A percentile compares a stretch with the other conserved stretches of the same genome.
phyloP scores from a whole-genome alignment of 2,888 invertebrate species.

The Spodoptera picta region DNA sequence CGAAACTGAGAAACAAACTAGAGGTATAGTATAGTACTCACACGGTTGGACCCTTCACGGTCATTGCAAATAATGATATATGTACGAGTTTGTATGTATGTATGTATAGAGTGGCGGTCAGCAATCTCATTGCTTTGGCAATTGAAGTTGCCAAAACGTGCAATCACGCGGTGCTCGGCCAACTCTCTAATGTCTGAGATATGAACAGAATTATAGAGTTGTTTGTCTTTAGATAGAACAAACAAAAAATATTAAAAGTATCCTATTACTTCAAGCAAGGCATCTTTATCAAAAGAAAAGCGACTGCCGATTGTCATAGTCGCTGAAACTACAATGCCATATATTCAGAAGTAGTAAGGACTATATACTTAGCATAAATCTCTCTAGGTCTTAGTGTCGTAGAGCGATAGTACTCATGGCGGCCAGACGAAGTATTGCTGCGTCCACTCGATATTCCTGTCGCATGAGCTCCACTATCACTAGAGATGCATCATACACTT shows the following conservation, averaged over 20 bases:
- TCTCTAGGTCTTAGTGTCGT: conserved; percentile 8
- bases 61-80: background rate
- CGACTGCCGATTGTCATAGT: too few species aligned
- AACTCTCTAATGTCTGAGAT: conserved; percentile 2
- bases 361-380: conserved; percentile 11
- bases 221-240: too few species aligned
- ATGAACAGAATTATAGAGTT: background rate
- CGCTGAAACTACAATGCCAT: too few species aligned
- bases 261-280: too few species aligned
- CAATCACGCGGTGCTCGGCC: conserved; percentile 4
- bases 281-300: too few species aligned
- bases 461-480: conserved; percentile 19
- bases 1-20: too few species aligned
- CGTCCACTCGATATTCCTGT: conserved; percentile 49
- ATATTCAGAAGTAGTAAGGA: too few species aligned
- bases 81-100: background rate
- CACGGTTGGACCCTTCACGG: too few species aligned
- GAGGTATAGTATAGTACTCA: too few species aligned
- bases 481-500: conserved; percentile 26
- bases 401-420: conserved; percentile 23
- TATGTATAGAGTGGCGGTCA: conserved; percentile 2
- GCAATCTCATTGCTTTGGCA: conserved; percentile 16
- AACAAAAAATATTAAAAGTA: too few species aligned
- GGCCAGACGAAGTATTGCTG: conserved; percentile 38
- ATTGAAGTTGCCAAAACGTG: conserved; percentile 7